Base-by-base conservation (phyloP, 1,140 invertebrate species). In the Ephestia elutella region DNA sequence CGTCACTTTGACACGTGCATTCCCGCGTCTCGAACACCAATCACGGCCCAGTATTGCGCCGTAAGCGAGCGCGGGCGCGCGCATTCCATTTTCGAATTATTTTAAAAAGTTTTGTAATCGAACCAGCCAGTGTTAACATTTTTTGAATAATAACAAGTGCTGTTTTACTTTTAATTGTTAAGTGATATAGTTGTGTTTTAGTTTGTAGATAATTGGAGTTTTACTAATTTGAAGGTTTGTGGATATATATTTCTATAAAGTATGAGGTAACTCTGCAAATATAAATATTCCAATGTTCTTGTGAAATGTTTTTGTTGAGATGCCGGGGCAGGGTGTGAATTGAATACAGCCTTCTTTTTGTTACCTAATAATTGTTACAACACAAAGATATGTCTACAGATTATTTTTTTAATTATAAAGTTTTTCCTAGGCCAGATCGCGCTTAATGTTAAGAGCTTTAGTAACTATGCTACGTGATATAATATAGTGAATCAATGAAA, bases 1-100 rank as follows among this genome's bases (percentile, higher is more conserved):
- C 60, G 49, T 57, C 62, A 56, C 19, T 59, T 65, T 67, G 62
- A 75, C 75, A 75, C 66, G 61, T 68, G 68, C 73, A 68, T 82
- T 80, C 73, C 74, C 80, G 80, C 78, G 73, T 53, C 70, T 68
- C 53, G 61, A 65, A 59, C 53, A 38, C 78, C 77, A 82, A 78
- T 76, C 73, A 67, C 65, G 49, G 18, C 63, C 55, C 74, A 85
- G 80, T 84, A 70, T 63, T 67, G 74, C 66, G 70, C 56, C 53
- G 64, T 63, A 49, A 55, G 66, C 58, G 66, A 57, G 62, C 65
- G 67, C 66, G 57, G 51, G 68, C 75, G 71, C 73, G 68, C 66
- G 74, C 57, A 63, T 79, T 70, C 60, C 48, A 62, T 58, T 60
- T 73, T 63, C 15, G 56, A 62, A 62, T 38, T 57, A 32, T 53